Evolutionary conservation across 2,113 vertebrate genomes (phyloP).

Genomic region (Marmota monax): DNA sequence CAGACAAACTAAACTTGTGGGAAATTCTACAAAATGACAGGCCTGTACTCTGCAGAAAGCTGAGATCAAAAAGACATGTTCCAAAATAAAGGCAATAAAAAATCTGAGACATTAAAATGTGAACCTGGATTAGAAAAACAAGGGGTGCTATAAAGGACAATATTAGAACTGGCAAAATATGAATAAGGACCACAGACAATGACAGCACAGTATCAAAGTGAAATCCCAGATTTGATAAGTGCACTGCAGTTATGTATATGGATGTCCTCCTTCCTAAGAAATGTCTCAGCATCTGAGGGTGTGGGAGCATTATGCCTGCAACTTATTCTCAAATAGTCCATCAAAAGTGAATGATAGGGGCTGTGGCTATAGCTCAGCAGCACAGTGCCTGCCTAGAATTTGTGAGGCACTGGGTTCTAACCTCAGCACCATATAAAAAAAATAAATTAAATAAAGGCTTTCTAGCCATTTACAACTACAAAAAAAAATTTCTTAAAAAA

Average conservation of each 20-base stretch:
- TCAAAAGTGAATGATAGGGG: not conserved
- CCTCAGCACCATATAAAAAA: no score
- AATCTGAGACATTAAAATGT: not conserved
- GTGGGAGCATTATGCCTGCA: not conserved
- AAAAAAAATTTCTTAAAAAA: no score
- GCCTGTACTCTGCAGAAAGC: not conserved
- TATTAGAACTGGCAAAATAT: not conserved
- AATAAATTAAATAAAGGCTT: no score
- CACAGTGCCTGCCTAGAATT: no score
- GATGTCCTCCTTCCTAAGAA: not conserved
- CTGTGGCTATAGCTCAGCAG: no score
- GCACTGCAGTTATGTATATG: not conserved
- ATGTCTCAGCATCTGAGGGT: not conserved
- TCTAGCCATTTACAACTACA: no score
- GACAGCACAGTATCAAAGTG: not conserved
- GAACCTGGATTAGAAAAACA: not conserved
- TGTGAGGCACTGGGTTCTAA: no score
- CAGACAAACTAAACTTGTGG: not conserved
- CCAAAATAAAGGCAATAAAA: not conserved
- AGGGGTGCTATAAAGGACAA: not conserved
- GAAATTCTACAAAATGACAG: not conserved
- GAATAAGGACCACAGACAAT: not conserved
- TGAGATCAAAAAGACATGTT: not conserved
- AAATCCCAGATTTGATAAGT: not conserved
- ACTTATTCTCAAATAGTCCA: not conserved